Conservation (phyloP, 1,140 invertebrate genomes). For the Drosophila murphyi region DNA sequence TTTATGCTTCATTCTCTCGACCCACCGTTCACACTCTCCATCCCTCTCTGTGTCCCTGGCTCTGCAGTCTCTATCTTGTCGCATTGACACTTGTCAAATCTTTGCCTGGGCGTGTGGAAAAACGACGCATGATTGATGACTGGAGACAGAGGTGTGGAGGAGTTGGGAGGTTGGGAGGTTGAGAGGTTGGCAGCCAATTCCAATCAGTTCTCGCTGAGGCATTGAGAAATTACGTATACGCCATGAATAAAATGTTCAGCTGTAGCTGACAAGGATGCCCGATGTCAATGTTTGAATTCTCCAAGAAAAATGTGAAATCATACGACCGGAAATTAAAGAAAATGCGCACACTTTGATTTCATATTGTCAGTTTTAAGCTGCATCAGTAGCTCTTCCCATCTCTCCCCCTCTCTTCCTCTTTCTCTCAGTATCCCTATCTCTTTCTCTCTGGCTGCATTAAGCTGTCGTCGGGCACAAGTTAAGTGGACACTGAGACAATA, state of each 20-base stretch:
- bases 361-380: conserved; percentile 30
- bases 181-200: conserved; percentile 35
- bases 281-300: conserved; percentile 27
- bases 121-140: conserved; percentile 77
- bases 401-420: not conserved
- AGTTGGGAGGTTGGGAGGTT: no score
- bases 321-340: conserved; percentile 73
- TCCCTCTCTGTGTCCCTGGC: not conserved
- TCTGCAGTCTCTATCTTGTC: conserved; percentile 51
- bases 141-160: conserved; percentile 32
- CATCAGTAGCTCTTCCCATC: not conserved
- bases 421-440: no score
- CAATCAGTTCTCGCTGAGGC: conserved; percentile 43
- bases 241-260: conserved; percentile 53
- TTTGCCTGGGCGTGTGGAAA: conserved; percentile 72
- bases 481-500: conserved; percentile 79
- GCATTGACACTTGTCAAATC: conserved; percentile 78
- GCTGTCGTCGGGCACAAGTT: conserved; percentile 71
- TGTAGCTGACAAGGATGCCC: conserved; percentile 25
- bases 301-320: conserved; percentile 65
- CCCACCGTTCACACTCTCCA: not conserved
- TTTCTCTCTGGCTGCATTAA: conserved; percentile 44
- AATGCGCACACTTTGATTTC: conserved; percentile 66
- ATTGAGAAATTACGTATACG: conserved; percentile 49
- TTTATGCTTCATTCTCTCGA: not conserved